Conservation (phyloP, 2,113 vertebrate species). For the Zapus hudsonius region DNA sequence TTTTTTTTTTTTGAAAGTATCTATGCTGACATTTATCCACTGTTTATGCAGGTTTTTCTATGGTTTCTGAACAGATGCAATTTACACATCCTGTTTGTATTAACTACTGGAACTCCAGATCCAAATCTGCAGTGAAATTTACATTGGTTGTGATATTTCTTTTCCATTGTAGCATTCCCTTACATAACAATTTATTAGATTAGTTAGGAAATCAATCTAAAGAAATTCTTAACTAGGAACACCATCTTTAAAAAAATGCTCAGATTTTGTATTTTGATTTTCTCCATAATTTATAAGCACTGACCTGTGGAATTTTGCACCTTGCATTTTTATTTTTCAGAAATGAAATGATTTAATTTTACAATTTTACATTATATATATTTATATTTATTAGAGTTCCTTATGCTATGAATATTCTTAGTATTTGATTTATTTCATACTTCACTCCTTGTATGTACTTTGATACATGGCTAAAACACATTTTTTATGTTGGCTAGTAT, state of each 20-base stretch:
- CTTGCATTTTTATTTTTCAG: not conserved
- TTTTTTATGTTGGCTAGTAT: not conserved
- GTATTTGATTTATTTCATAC: not conserved
- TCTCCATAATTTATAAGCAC: not conserved
- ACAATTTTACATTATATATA: not conserved
- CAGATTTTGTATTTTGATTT: not conserved
- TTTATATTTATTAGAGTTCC: not conserved
- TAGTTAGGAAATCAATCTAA: not conserved
- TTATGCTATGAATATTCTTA: not conserved
- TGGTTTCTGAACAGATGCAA: slow-evolving; percentile 11
- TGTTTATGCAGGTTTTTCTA: not conserved
- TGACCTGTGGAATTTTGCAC: not conserved
- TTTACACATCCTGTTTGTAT: slow-evolving; percentile 25
- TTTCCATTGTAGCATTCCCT: slow-evolving; percentile 8
- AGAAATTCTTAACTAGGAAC: not conserved
- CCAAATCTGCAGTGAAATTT: not conserved
- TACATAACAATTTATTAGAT: slow-evolving; percentile 38
- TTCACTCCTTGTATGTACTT: not conserved
- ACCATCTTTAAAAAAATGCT: not conserved
- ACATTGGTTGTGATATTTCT: not conserved
- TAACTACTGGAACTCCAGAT: not conserved
- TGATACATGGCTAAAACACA: not conserved
- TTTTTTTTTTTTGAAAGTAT: no score
- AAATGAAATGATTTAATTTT: not conserved
- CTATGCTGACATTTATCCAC: no score